These are phyloP conservation scores for Stegostoma tigrinum DNA, from an alignment of 2,113 vertebrate species.

Conservation along the genomic window DNA sequence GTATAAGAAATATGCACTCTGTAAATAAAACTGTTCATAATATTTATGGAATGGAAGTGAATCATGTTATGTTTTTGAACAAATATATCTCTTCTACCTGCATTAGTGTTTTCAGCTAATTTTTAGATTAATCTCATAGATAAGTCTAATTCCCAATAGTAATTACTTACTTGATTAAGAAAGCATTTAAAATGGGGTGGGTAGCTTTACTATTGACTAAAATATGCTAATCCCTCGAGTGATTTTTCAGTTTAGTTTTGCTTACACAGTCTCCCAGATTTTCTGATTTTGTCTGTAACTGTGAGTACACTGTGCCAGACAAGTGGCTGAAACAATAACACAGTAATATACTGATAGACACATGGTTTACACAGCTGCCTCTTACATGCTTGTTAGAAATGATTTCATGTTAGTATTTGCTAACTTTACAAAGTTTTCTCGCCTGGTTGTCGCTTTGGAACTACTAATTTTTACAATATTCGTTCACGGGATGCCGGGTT, in stretches of 20 bases:
- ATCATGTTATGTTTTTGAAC: neutral
- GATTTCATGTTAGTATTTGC: neutral
- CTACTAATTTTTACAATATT: no score
- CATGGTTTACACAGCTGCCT: no score
- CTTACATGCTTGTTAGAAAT: neutral
- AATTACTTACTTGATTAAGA: neutral
- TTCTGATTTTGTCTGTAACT: no score
- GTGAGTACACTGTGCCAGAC: no score
- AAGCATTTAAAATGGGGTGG: neutral
- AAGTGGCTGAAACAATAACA: neutral
- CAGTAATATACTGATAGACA: neutral
- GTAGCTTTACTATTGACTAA: neutral
- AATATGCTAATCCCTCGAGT: no score
- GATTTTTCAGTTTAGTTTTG: neutral
- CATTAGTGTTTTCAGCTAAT: neutral
- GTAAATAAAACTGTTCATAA: neutral
- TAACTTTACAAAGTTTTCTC: neutral
- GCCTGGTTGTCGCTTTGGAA: neutral
- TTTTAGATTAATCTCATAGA: neutral
- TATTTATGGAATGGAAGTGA: neutral
- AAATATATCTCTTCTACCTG: neutral
- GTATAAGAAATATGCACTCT: neutral
- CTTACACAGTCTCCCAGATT: neutral
- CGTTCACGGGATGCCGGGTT: no score
- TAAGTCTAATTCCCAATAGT: no score